Evolutionary conservation across 2,888 invertebrate genomes (phyloP), one percentile per base, ranked within the genome.

Genomic region (Epicampocera succincta): DNA sequence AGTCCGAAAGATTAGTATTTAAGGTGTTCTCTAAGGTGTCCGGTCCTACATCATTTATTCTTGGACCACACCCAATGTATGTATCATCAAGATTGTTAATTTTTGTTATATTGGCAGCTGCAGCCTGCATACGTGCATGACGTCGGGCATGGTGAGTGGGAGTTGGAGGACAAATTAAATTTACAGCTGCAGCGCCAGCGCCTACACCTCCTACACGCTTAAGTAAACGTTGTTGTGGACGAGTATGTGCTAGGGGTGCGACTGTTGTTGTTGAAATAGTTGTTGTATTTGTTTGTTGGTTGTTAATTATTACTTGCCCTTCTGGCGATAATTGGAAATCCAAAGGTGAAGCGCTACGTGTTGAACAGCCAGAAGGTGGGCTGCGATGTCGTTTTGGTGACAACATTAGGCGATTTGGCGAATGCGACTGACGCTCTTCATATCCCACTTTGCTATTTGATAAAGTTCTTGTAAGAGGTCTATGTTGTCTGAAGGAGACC

Each of bases 111-210:
- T 80, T 79, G 21, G 61, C 66, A 29, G 80, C 78, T 13, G 84
- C 87, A 54, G 87, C 86, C 54, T 88, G 88, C 12, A 89, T 84
- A 13, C 90, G 89, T 9, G 87, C 86, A 84, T 94, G 92, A 58
- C 94, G 93, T 50, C 95, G 92, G 0, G 96, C 95, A 87, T 96
- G 96, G 90, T 97, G 97, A 0, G 96, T 97, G 0, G 97, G 97
- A 0, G 97, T 97, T 0, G 97, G 97, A 3, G 96, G 96, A 87
- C 96, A 96, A 83, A 96, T 94, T 0, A 95, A 93, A 50, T 92
- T 91, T 0, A 93, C 92, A 2, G 83, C 77, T 44, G 50, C n/a
- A 25, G 63, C 38, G 40, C 68, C 77, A 54, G 65, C 69, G n/a
- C 69, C 85, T 21, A 87, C 88, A 15, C 88, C 89, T 3, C 88